Conservation (phyloP, 23 tunicate species). For the Aplidium turbinatum region DNA sequence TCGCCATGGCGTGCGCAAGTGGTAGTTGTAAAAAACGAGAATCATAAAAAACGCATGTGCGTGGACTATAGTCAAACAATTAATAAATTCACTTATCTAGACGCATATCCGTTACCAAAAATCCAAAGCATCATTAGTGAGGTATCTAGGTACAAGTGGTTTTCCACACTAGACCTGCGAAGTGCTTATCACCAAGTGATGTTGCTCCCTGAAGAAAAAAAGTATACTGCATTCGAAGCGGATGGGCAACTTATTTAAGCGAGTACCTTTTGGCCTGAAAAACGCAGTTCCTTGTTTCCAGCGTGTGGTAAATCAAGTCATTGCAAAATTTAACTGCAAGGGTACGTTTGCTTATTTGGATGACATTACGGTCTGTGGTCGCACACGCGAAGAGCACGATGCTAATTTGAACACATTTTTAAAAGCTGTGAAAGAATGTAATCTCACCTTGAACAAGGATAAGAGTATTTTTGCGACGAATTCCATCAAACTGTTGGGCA, state of each 20-base stretch:
- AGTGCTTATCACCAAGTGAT: constrained; percentile 28
- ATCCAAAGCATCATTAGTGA: constrained; percentile 11
- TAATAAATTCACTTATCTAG: constrained; percentile 25
- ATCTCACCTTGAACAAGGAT: no score
- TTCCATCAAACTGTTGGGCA: no score
- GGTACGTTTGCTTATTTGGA: no score
- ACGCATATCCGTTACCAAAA: constrained; percentile 24
- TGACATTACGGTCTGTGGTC: no score
- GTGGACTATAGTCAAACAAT: constrained; percentile 31
- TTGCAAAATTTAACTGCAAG: no score
- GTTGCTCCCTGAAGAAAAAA: not conserved
- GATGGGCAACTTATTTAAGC: constrained; percentile 14
- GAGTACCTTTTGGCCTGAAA: constrained; percentile 39
- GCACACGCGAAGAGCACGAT: no score
- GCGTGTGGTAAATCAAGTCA: no score
- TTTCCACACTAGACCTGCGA: constrained; percentile 21
- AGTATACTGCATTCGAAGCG: constrained; percentile 36
- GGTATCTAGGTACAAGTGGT: not conserved
- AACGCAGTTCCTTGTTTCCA: no score
- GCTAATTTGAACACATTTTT: no score
- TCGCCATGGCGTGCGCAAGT: constrained; percentile 42
- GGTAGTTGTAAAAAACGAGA: constrained; percentile 17
- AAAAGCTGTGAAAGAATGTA: no score
- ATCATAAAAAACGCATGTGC: constrained; percentile 25
- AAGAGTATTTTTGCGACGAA: no score